Evolutionary conservation across 2,797 vertebrate genomes (phyloP).

Genomic region (Pseudochaenichthys georgianus): DNA sequence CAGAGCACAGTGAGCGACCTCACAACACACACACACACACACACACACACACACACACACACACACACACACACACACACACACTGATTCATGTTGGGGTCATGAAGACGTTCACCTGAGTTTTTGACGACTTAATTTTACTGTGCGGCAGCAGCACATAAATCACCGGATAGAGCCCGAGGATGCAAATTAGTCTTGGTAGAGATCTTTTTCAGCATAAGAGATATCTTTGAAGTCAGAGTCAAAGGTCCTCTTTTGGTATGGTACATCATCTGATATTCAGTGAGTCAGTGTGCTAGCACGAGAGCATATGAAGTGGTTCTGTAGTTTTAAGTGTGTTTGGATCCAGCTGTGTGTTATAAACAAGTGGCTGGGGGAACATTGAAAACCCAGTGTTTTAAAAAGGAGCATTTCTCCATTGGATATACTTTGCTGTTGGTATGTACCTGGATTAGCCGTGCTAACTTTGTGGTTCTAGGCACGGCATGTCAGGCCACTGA

Average conservation of each 20-base stretch:
- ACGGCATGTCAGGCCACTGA: not conserved
- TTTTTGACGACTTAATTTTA: constrained; percentile 36
- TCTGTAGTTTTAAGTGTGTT: constrained; percentile 29
- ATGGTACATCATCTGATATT: constrained; percentile 7
- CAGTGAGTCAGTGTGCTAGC: not conserved
- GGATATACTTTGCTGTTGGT: not conserved
- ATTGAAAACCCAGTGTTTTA: not conserved
- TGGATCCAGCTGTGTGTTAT: constrained; percentile 37
- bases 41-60: too few relatives aligned
- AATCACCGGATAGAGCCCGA: constrained; percentile 44
- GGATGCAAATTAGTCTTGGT: constrained; percentile 44
- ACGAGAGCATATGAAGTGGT: constrained; percentile 29
- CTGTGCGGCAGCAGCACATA: constrained; percentile 34
- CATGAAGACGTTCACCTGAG: constrained; percentile 8
- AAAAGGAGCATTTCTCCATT: not conserved
- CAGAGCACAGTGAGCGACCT: constrained; percentile 89
- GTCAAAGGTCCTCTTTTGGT: constrained; percentile 26
- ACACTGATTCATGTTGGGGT: constrained; percentile 17
- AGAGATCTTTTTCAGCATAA: constrained; percentile 35
- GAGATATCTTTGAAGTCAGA: constrained; percentile 27
- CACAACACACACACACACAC: not conserved
- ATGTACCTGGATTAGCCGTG: not conserved
- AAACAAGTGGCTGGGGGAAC: constrained; percentile 47
- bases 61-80: not conserved
- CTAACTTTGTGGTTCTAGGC: not conserved